Evolutionary conservation across 1,140 invertebrate species (phyloP).

Genomic region (Himalopsyche phryganea): DNA sequence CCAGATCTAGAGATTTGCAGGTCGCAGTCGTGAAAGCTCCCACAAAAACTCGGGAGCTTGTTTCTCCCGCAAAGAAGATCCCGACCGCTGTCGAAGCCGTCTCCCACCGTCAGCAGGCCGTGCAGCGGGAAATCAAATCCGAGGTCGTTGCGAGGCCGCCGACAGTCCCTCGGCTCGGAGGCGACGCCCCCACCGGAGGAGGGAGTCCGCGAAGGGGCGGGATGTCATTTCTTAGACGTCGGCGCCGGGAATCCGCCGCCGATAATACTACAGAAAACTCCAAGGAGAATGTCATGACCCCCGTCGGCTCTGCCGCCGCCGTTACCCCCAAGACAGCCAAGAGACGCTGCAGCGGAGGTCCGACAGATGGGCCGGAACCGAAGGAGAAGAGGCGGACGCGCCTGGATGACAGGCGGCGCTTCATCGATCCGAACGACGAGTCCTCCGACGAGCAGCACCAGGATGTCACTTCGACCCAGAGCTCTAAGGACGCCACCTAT

Average conservation of each 20-base stretch:
- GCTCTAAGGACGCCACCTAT: conserved; percentile 13
- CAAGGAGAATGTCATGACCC: conserved; percentile 30
- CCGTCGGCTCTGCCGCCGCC: neutral
- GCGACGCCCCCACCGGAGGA: neutral
- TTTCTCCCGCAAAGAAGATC: neutral
- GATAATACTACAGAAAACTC: conserved; percentile 23
- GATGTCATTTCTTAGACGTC: conserved; percentile 17
- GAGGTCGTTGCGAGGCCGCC: neutral
- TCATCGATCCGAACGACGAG: neutral
- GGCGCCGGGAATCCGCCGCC: conserved; percentile 6
- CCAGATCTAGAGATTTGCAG: conserved; percentile 27
- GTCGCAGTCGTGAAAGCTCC: too few species aligned
- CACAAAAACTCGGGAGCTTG: too few species aligned
- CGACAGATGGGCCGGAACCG: conserved; percentile 23
- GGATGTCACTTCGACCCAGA: conserved; percentile 26
- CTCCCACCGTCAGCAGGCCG: too few species aligned
- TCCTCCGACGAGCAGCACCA: conserved; percentile 23
- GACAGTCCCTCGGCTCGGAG: neutral
- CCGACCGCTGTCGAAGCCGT: neutral
- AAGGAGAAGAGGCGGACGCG: conserved; percentile 31
- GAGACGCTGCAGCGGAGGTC: conserved; percentile 23
- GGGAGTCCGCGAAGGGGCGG: neutral
- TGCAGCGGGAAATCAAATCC: neutral
- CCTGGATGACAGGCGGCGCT: conserved; percentile 22
- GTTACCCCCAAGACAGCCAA: conserved; percentile 25